Evolutionary conservation across 2,113 vertebrate genomes (phyloP).

Genomic region (Cyanoramphus novaezelandiae): DNA sequence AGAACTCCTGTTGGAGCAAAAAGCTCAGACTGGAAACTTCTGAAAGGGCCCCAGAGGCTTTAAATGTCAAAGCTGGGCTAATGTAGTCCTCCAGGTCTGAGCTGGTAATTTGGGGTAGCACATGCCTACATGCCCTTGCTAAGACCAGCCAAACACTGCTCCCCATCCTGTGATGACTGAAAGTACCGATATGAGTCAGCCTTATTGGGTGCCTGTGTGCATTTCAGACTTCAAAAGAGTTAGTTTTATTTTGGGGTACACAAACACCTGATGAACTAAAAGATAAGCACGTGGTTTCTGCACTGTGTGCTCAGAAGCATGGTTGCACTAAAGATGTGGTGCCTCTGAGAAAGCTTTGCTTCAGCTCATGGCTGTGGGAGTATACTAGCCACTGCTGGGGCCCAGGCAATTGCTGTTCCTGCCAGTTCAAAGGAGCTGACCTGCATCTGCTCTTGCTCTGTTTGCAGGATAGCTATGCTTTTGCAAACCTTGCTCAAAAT

Average conservation of each 20-base stretch:
- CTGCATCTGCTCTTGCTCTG: background rate
- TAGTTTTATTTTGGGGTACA: background rate
- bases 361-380: background rate
- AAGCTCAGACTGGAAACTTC: background rate
- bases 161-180: background rate
- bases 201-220: background rate
- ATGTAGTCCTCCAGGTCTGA: background rate
- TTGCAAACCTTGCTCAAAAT: background rate
- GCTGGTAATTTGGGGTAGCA: background rate
- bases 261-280: background rate
- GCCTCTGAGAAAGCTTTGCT: background rate
- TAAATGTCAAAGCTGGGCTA: background rate
- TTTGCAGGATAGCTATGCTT: background rate
- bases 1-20: background rate
- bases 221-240: background rate
- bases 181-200: background rate
- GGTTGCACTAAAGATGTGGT: rapidly evolving
- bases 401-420: background rate
- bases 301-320: background rate
- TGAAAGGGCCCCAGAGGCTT: background rate
- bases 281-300: background rate
- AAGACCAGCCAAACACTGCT: background rate
- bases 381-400: background rate
- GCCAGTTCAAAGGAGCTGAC: background rate
- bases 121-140: background rate